Conservation (phyloP, 2,797 vertebrate species). For the Aeoliscus strigatus region DNA sequence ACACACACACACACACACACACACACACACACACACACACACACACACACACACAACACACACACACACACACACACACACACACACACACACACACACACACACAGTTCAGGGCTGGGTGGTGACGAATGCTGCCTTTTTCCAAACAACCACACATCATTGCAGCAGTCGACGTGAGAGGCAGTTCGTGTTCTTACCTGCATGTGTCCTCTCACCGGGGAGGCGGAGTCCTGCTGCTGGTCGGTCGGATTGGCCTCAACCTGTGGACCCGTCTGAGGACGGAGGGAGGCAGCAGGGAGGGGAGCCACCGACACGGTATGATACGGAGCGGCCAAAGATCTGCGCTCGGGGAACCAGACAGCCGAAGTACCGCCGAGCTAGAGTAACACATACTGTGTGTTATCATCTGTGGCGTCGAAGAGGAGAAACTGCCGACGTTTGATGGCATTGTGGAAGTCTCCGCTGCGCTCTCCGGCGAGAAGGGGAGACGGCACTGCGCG, state of each 20-base stretch:
- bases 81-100: too few species aligned
- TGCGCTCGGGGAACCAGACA: conserved; percentile 15
- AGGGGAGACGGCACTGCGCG: conserved; percentile 57
- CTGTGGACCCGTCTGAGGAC: conserved; percentile 59
- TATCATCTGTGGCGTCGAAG: conserved; percentile 6
- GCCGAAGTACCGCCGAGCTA: background rate
- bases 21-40: too few species aligned
- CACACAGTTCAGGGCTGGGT: too few species aligned
- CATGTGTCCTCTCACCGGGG: conserved; percentile 18
- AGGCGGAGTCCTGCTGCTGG: conserved; percentile 55
- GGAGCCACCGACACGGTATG: conserved; percentile 37
- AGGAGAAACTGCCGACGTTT: conserved; percentile 39
- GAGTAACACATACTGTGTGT: background rate
- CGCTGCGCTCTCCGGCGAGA: conserved; percentile 42
- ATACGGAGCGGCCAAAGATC: conserved; percentile 31
- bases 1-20: too few species aligned
- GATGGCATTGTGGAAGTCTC: conserved; percentile 58
- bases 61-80: too few species aligned
- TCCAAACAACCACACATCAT: too few species aligned
- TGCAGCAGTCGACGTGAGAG: too few species aligned
- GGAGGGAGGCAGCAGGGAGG: conserved; percentile 56
- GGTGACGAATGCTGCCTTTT: too few species aligned
- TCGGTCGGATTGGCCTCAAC: conserved; percentile 55
- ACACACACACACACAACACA: too few species aligned
- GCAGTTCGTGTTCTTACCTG: conserved; percentile 41